Conservation (phyloP, 1,140 invertebrate genomes). For the Diprion similis region DNA sequence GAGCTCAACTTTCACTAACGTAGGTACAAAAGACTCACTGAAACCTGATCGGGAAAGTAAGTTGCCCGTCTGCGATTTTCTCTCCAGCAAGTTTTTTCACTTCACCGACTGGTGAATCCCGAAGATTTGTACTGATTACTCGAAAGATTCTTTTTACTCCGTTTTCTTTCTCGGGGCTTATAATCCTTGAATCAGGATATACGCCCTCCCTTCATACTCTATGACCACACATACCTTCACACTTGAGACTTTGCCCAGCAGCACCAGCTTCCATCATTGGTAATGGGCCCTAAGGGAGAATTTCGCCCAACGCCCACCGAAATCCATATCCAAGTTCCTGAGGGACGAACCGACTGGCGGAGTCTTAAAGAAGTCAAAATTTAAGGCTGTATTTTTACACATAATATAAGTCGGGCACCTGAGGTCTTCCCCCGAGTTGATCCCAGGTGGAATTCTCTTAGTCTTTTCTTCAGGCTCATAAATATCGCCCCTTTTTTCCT, state of each 20-base stretch:
- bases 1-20: no score
- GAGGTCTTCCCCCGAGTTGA: neutral
- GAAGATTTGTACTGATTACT: constrained; percentile 4
- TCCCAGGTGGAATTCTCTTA: neutral
- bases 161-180: neutral
- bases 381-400: neutral
- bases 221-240: neutral
- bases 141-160: neutral
- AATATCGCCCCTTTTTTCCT: neutral
- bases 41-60: no score
- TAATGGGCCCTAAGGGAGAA: constrained; percentile 8
- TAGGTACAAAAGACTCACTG: no score
- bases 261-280: constrained; percentile 11
- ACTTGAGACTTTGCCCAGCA: neutral
- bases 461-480: neutral
- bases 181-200: neutral
- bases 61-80: no score
- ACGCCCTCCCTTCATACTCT: neutral
- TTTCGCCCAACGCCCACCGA: neutral
- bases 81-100: no score
- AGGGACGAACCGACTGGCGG: neutral
- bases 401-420: neutral
- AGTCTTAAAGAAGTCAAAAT: constrained; percentile 8
- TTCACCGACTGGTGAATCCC: neutral
- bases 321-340: constrained; percentile 7